These are phyloP conservation scores for Nyctibius bracteatus DNA, from an alignment of 2,113 vertebrate genomes.

Conservation along the genomic window DNA sequence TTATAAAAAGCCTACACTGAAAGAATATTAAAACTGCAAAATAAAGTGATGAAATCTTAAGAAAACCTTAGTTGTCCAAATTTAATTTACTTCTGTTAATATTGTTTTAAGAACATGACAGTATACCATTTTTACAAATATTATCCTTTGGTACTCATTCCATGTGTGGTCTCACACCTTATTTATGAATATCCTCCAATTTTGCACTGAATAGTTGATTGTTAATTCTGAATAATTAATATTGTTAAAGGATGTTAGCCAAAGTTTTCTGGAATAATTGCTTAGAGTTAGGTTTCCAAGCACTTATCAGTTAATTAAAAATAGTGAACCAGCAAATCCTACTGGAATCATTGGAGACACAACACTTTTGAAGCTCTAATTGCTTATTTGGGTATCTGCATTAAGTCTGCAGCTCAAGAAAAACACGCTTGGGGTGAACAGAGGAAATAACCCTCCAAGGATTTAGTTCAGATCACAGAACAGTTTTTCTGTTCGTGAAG, in stretches of 20 bases:
- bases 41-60: neutral
- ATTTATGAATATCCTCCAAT: neutral
- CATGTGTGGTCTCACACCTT: neutral
- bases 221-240: conserved; percentile 8
- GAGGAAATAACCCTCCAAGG: neutral
- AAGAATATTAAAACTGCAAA: neutral
- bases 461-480: neutral
- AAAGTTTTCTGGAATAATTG: conserved; percentile 13
- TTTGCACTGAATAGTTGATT: neutral
- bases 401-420: neutral
- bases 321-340: neutral
- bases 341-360: neutral
- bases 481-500: neutral
- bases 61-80: neutral
- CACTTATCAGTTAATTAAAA: neutral
- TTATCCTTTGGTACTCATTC: neutral
- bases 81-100: neutral
- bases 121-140: neutral
- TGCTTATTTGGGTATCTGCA: neutral
- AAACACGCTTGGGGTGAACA: accelerated
- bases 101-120: neutral
- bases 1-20: neutral
- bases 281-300: neutral
- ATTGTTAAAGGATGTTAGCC: neutral
- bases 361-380: neutral